A percentile compares a stretch with the other conserved stretches of the same genome.
Evolutionary conservation across 2,113 vertebrate species (phyloP).

Genomic region (mouse (Mus musculus)): GRCm39 chr4:51710001-51710500

Average conservation of each 20-base stretch:
- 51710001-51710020: conserved; percentile 19
- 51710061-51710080: background rate
- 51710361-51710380: conserved; percentile 41
- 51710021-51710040: conserved; percentile 23
- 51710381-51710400: conserved; percentile 60
- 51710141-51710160: conserved; percentile 16
- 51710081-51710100: background rate
- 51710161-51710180: conserved; percentile 47
- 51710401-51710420: conserved; percentile 66
- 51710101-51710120: background rate
- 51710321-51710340: conserved; percentile 33
- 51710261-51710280: conserved; percentile 57
- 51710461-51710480: background rate
- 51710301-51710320: conserved; percentile 46
- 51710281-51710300: conserved; percentile 40
- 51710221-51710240: background rate
- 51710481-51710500: conserved; percentile 32
- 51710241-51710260: background rate
- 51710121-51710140: background rate
- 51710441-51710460: background rate
- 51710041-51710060: background rate
- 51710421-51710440: background rate
- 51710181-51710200: conserved; percentile 4
- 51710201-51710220: conserved; percentile 17
- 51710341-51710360: conserved; percentile 6